Evolutionary conservation across 2,113 vertebrate species (phyloP).

Genomic region (Poeciliopsis retropinna): DNA sequence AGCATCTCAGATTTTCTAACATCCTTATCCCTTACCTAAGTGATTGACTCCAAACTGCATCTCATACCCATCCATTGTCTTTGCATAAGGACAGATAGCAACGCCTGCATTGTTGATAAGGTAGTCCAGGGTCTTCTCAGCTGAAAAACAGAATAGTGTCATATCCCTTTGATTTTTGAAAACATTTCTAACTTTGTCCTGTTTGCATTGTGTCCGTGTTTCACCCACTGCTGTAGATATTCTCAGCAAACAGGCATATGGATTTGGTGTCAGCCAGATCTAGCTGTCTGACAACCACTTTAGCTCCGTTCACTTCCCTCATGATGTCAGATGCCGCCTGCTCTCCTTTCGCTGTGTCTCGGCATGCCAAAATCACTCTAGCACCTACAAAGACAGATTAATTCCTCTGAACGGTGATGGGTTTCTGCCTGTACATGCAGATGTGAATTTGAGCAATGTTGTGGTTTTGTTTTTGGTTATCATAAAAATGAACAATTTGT

Average conservation of each 20-base stretch:
- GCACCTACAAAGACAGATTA: slow-evolving; percentile 56
- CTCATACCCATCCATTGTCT: slow-evolving; percentile 76
- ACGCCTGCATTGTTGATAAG: slow-evolving; percentile 81
- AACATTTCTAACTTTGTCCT: not conserved
- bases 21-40: slow-evolving; percentile 65
- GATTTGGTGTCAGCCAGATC: slow-evolving; percentile 80
- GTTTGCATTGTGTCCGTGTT: not conserved
- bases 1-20: too few relatives aligned
- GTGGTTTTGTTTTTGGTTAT: not conserved
- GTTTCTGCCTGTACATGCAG: slow-evolving; percentile 7
- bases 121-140: slow-evolving; percentile 73
- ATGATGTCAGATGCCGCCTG: slow-evolving; percentile 71
- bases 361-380: slow-evolving; percentile 77
- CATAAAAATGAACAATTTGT: not conserved
- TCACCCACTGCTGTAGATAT: slow-evolving; percentile 75
- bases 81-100: slow-evolving; percentile 65
- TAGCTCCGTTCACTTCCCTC: slow-evolving; percentile 64
- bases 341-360: slow-evolving; percentile 74
- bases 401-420: not conserved
- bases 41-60: slow-evolving; percentile 82
- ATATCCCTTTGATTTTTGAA: not conserved
- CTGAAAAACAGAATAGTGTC: slow-evolving; percentile 57
- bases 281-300: slow-evolving; percentile 71
- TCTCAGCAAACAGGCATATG: slow-evolving; percentile 79
- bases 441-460: slow-evolving; percentile 1